These are phyloP conservation scores for Picathartes gymnocephalus DNA, from an alignment of 2,113 vertebrate genomes.

Conservation along the genomic window DNA sequence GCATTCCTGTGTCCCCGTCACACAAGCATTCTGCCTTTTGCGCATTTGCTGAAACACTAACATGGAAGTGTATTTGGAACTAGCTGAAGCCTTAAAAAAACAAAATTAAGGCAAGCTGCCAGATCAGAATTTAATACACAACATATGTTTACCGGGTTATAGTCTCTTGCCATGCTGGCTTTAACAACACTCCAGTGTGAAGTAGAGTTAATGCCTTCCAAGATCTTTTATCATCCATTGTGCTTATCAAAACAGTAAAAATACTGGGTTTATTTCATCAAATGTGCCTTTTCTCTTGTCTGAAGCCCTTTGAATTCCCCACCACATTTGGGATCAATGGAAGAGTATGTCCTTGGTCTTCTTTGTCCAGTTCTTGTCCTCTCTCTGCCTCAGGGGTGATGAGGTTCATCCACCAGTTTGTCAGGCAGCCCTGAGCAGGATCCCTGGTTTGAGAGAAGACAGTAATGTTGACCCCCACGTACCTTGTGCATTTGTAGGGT, in stretches of 20 bases:
- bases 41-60: conserved; percentile 50
- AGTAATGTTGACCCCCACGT: not conserved
- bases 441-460: not conserved
- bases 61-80: conserved; percentile 53
- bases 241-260: conserved; percentile 42
- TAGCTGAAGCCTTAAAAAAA: conserved; percentile 1
- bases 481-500: not conserved
- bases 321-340: not conserved
- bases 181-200: conserved; percentile 36
- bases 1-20: not conserved
- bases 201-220: conserved; percentile 59
- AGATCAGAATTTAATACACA: conserved; percentile 65
- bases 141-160: conserved; percentile 52
- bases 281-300: conserved; percentile 20
- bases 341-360: not conserved
- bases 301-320: conserved; percentile 7
- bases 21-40: not conserved
- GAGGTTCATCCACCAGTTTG: not conserved
- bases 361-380: not conserved
- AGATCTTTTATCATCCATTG: conserved; percentile 20
- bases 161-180: conserved; percentile 44
- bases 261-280: not conserved
- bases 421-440: not conserved
- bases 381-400: not conserved
- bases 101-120: conserved; percentile 63